phyloP scores from a whole-genome alignment of 2,888 invertebrate species.

The Lasioglossum oenotherae region DNA sequence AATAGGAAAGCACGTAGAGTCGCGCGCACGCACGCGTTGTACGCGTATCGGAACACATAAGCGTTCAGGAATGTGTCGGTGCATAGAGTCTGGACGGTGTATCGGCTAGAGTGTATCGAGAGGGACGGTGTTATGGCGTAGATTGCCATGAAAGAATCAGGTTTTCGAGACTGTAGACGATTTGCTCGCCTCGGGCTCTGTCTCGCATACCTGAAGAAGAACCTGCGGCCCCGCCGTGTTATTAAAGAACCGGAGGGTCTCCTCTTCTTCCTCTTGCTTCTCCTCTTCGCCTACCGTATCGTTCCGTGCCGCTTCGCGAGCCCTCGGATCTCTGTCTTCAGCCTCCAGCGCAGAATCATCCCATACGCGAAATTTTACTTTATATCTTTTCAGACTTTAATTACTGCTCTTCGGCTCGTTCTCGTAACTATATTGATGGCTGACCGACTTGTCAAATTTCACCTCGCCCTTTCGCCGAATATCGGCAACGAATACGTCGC shows the following conservation, averaged over 20 bases:
- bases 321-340: background rate
- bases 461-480: background rate
- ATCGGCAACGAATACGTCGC: background rate
- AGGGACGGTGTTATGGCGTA: constrained; percentile 36
- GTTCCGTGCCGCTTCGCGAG: constrained; percentile 36
- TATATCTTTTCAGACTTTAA: constrained; percentile 44
- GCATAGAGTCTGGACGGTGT: constrained; percentile 39
- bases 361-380: constrained; percentile 42
- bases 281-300: constrained; percentile 43
- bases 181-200: constrained; percentile 56
- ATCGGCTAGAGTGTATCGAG: constrained; percentile 55
- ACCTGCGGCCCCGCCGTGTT: constrained; percentile 74
- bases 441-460: background rate
- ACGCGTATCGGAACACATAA: constrained; percentile 41
- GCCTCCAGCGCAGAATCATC: constrained; percentile 44
- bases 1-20: constrained; percentile 17
- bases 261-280: constrained; percentile 55
- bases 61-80: constrained; percentile 58
- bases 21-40: background rate
- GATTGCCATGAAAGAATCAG: constrained; percentile 50
- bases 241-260: constrained; percentile 76
- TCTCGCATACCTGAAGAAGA: constrained; percentile 74
- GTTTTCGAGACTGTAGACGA: constrained; percentile 62
- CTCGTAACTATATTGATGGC: constrained; percentile 16
- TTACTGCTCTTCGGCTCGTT: constrained; percentile 38